These are phyloP conservation scores for Eretmocerus hayati DNA, from an alignment of 2,888 invertebrate genomes.

Conservation along the genomic window DNA sequence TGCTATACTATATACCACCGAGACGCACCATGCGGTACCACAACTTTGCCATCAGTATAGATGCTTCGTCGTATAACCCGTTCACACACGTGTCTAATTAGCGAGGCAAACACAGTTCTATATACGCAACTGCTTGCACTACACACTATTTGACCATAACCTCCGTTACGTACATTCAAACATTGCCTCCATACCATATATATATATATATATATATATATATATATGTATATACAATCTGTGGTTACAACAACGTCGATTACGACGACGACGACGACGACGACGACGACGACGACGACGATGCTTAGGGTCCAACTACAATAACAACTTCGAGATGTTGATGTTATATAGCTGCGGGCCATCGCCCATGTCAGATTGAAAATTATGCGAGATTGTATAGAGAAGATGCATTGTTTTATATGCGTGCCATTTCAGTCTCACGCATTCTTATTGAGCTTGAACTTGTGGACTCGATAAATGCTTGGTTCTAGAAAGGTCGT, in stretches of 20 bases:
- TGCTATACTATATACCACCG: not conserved
- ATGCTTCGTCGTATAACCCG: conserved; percentile 12
- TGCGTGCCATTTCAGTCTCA: too few species aligned
- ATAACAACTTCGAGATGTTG: not conserved
- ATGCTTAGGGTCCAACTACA: not conserved
- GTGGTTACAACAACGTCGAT: not conserved
- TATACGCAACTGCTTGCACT: too few species aligned
- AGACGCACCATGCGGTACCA: not conserved
- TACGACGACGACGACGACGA: not conserved
- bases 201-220: too few species aligned
- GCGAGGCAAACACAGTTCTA: conserved; percentile 36
- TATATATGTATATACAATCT: too few species aligned
- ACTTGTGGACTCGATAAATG: too few species aligned
- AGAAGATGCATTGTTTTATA: too few species aligned
- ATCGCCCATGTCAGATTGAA: conserved; percentile 10
- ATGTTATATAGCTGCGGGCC: not conserved
- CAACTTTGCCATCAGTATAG: too few species aligned
- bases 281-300: not conserved
- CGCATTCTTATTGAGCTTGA: too few species aligned
- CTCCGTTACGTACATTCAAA: too few species aligned
- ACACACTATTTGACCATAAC: too few species aligned
- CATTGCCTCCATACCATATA: too few species aligned
- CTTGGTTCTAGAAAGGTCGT: too few species aligned
- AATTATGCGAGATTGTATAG: conserved; percentile 14
- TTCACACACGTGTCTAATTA: conserved; percentile 37